phyloP scores from a whole-genome alignment of 2,113 vertebrate genomes.

The Leucosticte australis region DNA sequence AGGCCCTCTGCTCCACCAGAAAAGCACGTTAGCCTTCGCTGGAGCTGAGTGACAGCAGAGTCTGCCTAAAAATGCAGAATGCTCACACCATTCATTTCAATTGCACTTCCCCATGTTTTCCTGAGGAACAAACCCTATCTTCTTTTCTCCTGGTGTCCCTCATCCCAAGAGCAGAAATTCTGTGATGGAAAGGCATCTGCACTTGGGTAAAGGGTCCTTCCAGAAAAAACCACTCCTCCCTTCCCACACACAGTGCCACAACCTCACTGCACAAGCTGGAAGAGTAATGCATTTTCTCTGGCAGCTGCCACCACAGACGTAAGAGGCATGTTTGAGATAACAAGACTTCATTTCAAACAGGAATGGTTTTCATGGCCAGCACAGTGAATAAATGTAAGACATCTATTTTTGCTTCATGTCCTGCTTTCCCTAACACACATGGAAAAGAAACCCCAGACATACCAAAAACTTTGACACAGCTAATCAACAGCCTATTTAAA shows the following conservation, averaged over 20 bases:
- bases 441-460: neutral
- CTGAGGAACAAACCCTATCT: neutral
- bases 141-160: neutral
- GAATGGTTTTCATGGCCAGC: neutral
- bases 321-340: conserved; percentile 30
- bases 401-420: neutral
- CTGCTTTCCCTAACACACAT: neutral
- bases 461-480: conserved; percentile 21
- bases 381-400: neutral
- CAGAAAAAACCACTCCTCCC: conserved; percentile 1
- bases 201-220: neutral
- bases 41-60: neutral
- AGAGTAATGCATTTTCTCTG: conserved; percentile 15
- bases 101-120: neutral
- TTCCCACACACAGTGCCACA: neutral
- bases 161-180: neutral
- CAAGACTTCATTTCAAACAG: conserved; percentile 12
- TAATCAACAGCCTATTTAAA: conserved; percentile 13
- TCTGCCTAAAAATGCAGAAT: neutral
- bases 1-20: neutral
- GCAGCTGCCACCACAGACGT: conserved; percentile 2
- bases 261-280: neutral
- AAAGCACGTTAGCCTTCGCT: neutral
- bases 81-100: neutral
- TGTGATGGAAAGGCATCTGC: neutral